Conservation (phyloP, 2,888 invertebrate genomes). For the Harpagoxenus sublaevis region DNA sequence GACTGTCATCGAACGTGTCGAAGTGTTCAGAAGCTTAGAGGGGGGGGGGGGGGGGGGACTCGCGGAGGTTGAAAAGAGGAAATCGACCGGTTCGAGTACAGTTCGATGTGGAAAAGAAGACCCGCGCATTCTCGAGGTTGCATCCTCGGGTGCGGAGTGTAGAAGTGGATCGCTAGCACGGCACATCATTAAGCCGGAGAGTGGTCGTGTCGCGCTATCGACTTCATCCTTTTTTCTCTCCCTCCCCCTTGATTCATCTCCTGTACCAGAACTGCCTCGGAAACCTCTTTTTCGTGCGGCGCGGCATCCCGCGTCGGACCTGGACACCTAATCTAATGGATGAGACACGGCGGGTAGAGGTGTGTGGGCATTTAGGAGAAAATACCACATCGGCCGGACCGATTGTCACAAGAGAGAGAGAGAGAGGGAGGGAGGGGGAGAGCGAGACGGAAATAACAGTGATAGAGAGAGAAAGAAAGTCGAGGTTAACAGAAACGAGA, state of each 20-base stretch:
- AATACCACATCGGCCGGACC: slow-evolving; percentile 72
- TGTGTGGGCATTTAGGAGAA: slow-evolving; percentile 78
- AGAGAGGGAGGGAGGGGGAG: slow-evolving; percentile 37
- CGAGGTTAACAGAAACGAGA: slow-evolving; percentile 46
- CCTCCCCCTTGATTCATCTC: slow-evolving; percentile 55
- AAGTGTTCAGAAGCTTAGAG: neutral
- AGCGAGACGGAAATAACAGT: slow-evolving; percentile 28
- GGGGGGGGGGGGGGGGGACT: too few species aligned
- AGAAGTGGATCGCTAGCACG: slow-evolving; percentile 76
- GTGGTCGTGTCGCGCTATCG: slow-evolving; percentile 80
- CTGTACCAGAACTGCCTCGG: slow-evolving; percentile 53
- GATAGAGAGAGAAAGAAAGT: slow-evolving; percentile 7
- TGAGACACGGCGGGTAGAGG: slow-evolving; percentile 75
- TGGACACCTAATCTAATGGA: slow-evolving; percentile 82
- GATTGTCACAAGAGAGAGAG: slow-evolving; percentile 65
- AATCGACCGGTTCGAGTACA: slow-evolving; percentile 72
- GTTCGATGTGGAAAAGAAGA: slow-evolving; percentile 33
- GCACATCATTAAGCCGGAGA: slow-evolving; percentile 84
- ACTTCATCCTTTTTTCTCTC: slow-evolving; percentile 72
- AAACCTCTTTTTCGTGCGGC: slow-evolving; percentile 68
- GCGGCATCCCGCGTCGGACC: slow-evolving; percentile 73
- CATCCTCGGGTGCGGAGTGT: slow-evolving; percentile 57
- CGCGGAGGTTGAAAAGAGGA: slow-evolving; percentile 58
- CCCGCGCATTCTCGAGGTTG: slow-evolving; percentile 67
- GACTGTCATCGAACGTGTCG: neutral